Conservation (phyloP, 2,888 invertebrate genomes). For the Drosophila meridiana region DNA sequence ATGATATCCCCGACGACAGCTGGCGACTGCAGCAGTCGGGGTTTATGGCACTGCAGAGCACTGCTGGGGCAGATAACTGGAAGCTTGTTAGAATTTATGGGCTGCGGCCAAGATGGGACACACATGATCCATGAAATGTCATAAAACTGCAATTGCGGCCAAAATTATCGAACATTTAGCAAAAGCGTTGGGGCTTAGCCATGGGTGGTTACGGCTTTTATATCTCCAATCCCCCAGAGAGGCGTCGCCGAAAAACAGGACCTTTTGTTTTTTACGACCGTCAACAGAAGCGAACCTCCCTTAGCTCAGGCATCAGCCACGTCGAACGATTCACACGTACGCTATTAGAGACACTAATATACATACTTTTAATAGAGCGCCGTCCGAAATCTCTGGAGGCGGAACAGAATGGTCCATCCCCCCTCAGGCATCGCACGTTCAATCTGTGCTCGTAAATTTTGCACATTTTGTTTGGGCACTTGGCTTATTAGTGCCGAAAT, state of each 20-base stretch:
- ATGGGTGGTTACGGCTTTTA: constrained; percentile 68
- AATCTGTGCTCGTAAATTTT: constrained; percentile 47
- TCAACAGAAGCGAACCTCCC: constrained; percentile 56
- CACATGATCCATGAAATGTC: constrained; percentile 74
- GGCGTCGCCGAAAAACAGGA: constrained; percentile 22
- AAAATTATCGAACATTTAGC: constrained; percentile 80
- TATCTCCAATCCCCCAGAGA: constrained; percentile 25
- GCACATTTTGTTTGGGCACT: constrained; percentile 39
- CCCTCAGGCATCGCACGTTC: constrained; percentile 41
- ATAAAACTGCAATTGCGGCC: constrained; percentile 77
- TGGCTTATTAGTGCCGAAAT: constrained; percentile 37
- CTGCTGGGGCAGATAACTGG: constrained; percentile 40
- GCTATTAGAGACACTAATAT: constrained; percentile 74
- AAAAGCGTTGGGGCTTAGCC: constrained; percentile 68
- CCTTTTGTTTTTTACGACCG: constrained; percentile 62
- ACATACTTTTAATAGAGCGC: constrained; percentile 59
- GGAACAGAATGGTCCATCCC: constrained; percentile 23
- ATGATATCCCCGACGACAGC: constrained; percentile 62
- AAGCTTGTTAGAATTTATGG: constrained; percentile 71
- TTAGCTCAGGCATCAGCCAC: constrained; percentile 25
- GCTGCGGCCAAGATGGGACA: constrained; percentile 23
- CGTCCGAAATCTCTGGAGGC: constrained; percentile 2
- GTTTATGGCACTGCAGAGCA: constrained; percentile 50
- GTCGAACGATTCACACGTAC: constrained; percentile 70
- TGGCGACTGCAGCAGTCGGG: constrained; percentile 49